Evolutionary conservation across 2,888 invertebrate species (phyloP).

Genomic region (Hirtodrosophila histrioides): DNA sequence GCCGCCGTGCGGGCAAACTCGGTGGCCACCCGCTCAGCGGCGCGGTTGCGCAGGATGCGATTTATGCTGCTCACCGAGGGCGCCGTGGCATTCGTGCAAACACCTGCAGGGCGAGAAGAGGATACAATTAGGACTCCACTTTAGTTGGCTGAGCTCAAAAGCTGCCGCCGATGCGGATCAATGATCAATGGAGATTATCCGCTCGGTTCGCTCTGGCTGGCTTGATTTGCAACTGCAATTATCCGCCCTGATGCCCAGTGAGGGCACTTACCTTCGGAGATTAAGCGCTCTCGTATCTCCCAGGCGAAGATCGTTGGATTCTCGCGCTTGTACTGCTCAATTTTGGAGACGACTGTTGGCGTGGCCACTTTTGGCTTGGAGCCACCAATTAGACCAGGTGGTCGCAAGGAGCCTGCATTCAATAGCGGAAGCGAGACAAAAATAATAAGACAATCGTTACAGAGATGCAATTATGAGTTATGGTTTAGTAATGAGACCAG

Average conservation of each 20-base stretch:
- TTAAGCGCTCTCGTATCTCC: conserved; percentile 98
- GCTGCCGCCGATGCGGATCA: conserved; percentile 68
- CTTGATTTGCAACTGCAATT: conserved; percentile 50
- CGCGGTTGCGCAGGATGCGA: conserved; percentile 96
- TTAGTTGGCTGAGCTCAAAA: conserved; percentile 11
- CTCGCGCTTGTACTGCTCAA: conserved; percentile 98
- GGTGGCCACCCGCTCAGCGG: conserved; percentile 97
- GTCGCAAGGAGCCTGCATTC: conserved; percentile 92
- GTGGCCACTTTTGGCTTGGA: conserved; percentile 99
- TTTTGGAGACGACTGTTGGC: conserved; percentile 98
- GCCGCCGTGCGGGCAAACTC: conserved; percentile 97
- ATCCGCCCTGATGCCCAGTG: conserved; percentile 10
- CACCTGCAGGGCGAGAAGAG: conserved; percentile 87
- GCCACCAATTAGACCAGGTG: conserved; percentile 96
- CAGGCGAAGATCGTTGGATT: conserved; percentile 99
- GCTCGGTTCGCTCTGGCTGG: not conserved
- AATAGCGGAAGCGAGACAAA: conserved; percentile 25
- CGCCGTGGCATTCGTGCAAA: conserved; percentile 97
- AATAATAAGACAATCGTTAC: conserved; percentile 31
- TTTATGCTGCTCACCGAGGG: conserved; percentile 99
- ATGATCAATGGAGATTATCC: conserved; percentile 52
- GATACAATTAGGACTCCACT: conserved; percentile 33
- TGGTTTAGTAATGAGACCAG: conserved; percentile 18
- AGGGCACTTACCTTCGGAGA: conserved; percentile 93
- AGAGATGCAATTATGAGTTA: conserved; percentile 38